phyloP scores from a whole-genome alignment of 2,888 invertebrate genomes.

The Ceratothoa steindachneri region DNA sequence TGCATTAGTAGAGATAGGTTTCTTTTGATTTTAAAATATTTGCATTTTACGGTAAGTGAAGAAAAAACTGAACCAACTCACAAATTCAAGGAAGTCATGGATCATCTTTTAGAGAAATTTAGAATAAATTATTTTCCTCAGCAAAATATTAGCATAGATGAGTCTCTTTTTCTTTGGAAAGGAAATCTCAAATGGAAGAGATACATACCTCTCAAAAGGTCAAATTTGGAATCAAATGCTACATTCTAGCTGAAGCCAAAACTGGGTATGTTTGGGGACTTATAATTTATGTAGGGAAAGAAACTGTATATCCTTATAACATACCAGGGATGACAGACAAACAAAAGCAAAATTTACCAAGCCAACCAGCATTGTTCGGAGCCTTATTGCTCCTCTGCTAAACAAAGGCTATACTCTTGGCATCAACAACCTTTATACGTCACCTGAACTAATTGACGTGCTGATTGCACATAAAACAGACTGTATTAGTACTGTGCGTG shows the following conservation, averaged over 20 bases:
- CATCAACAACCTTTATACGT: not conserved
- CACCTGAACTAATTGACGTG: not conserved
- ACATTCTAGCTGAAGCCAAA: slow-evolving; percentile 18
- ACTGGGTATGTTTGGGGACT: slow-evolving; percentile 1
- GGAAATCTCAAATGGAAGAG: slow-evolving; percentile 22
- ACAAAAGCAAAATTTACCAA: not conserved
- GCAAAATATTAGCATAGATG: slow-evolving; percentile 20
- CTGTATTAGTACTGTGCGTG: not conserved
- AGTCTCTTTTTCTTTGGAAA: slow-evolving; percentile 30
- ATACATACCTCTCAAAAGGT: slow-evolving; percentile 21
- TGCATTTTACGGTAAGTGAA: slow-evolving; percentile 3
- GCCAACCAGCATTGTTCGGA: not conserved
- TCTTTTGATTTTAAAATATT: slow-evolving; percentile 11
- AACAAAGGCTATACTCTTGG: slow-evolving; percentile 12
- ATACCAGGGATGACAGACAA: not conserved
- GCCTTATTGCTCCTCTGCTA: not conserved
- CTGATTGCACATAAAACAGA: not conserved
- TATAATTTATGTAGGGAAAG: slow-evolving; percentile 9
- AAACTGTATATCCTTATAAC: slow-evolving; percentile 4
- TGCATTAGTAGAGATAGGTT: not conserved
- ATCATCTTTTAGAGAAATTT: slow-evolving; percentile 21
- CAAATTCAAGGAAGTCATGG: not conserved
- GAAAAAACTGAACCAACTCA: not conserved
- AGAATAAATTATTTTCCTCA: slow-evolving; percentile 17
- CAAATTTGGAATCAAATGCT: slow-evolving; percentile 21